Conservation (phyloP, 2,113 vertebrate genomes). For the Cyanoliseus patagonus region DNA sequence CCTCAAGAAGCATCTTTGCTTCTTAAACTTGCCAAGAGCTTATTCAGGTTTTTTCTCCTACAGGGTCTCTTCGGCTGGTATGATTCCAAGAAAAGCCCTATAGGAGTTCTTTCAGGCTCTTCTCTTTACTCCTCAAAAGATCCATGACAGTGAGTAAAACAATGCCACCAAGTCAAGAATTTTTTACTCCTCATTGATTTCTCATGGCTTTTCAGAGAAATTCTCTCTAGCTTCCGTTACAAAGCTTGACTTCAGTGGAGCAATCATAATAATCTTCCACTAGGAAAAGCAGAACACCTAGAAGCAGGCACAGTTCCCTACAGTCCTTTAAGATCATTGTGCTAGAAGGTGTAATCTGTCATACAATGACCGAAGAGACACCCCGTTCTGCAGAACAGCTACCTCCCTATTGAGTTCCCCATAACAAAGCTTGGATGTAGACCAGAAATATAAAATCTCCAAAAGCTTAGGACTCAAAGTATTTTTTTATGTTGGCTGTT, state of each 20-base stretch:
- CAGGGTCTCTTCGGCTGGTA: neutral
- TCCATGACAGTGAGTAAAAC: neutral
- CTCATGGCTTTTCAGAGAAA: neutral
- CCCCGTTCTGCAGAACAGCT: neutral
- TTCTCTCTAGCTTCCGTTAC: neutral
- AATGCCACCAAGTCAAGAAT: neutral
- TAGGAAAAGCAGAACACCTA: neutral
- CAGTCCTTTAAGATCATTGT: neutral
- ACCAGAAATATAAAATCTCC: neutral
- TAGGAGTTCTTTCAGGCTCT: neutral
- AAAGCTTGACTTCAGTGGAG: neutral
- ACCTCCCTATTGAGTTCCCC: fast-evolving
- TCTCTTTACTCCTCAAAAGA: neutral
- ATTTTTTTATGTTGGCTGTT: neutral
- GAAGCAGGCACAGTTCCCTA: neutral
- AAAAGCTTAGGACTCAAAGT: neutral
- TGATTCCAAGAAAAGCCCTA: neutral
- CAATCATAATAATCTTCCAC: neutral
- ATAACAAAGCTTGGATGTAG: neutral
- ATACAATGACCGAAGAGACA: neutral
- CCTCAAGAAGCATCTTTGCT: neutral
- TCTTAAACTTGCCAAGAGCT: neutral
- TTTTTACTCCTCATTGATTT: neutral
- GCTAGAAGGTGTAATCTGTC: neutral
- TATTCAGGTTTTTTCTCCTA: neutral